Percentiles rank a stretch among this genome's conserved stretches.
Conservation (phyloP, 2,797 vertebrate species). For the Neosilurus hyrtlii region DNA sequence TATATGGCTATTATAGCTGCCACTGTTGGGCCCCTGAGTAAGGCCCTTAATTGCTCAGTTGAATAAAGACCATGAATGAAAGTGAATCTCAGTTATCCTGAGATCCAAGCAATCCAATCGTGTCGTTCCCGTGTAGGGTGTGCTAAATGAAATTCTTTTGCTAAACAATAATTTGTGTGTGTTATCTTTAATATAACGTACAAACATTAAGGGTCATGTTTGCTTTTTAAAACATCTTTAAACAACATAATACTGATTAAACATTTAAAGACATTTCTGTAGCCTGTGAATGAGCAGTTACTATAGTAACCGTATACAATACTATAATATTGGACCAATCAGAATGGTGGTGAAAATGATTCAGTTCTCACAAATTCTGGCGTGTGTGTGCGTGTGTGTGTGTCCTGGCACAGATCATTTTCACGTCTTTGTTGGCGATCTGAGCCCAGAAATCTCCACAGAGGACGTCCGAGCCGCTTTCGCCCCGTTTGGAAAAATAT, state of each 20-base stretch:
- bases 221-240: neutral
- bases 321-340: neutral
- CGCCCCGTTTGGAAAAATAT: conserved; percentile 96
- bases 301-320: neutral
- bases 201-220: too few relatives aligned
- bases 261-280: too few relatives aligned
- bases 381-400: neutral
- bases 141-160: too few relatives aligned
- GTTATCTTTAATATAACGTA: too few relatives aligned
- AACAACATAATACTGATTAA: neutral
- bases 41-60: too few relatives aligned
- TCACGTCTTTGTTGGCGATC: conserved; percentile 97
- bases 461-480: conserved; percentile 98
- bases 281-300: neutral
- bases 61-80: too few relatives aligned
- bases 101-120: too few relatives aligned
- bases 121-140: too few relatives aligned
- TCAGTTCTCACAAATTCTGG: neutral
- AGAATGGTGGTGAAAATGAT: neutral
- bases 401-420: conserved; percentile 82
- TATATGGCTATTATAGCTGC: too few relatives aligned
- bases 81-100: too few relatives aligned
- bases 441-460: conserved; percentile 97
- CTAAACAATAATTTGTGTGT: too few relatives aligned
- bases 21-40: too few relatives aligned